Conservation (phyloP, 2,888 invertebrate genomes). For the Tetranychus truncatus region DNA sequence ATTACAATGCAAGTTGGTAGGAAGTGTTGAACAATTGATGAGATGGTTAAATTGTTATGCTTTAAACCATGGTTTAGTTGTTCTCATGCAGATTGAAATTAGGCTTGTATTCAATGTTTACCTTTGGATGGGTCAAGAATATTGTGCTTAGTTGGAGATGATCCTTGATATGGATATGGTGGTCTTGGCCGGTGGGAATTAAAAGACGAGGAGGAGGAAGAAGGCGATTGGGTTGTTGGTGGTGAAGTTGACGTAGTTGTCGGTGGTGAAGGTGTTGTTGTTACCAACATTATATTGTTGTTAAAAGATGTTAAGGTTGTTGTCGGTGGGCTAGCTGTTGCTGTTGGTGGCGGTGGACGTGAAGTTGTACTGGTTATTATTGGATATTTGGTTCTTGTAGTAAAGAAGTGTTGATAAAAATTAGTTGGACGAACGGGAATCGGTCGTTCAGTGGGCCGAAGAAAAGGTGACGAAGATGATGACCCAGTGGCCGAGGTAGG, state of each 20-base stretch:
- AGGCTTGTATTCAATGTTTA: neutral
- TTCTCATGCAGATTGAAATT: too few relatives aligned
- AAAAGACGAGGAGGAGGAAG: slow-evolving; percentile 7
- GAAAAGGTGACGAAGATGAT: slow-evolving; percentile 9
- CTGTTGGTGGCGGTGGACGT: slow-evolving; percentile 1
- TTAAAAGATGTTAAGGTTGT: neutral
- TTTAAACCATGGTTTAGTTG: neutral
- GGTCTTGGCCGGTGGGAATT: slow-evolving; percentile 2
- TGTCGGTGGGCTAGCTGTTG: slow-evolving; percentile 5
- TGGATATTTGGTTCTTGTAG: neutral
- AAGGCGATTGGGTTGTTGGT: neutral
- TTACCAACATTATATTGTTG: neutral
- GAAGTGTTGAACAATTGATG: neutral
- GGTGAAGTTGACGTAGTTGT: neutral
- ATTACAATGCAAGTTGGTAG: too few relatives aligned
- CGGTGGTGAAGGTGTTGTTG: slow-evolving; percentile 11
- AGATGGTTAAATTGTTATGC: neutral
- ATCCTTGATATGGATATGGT: neutral
- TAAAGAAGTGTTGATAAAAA: slow-evolving; percentile 7
- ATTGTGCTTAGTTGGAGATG: neutral
- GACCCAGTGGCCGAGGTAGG: slow-evolving; percentile 6
- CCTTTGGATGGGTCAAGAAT: slow-evolving; percentile 7
- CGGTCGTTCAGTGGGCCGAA: slow-evolving; percentile 12
- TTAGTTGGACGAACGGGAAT: slow-evolving; percentile 12
- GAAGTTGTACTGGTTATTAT: neutral